phyloP scores from a whole-genome alignment of 1,140 invertebrate genomes.

The Sycobia sp. region DNA sequence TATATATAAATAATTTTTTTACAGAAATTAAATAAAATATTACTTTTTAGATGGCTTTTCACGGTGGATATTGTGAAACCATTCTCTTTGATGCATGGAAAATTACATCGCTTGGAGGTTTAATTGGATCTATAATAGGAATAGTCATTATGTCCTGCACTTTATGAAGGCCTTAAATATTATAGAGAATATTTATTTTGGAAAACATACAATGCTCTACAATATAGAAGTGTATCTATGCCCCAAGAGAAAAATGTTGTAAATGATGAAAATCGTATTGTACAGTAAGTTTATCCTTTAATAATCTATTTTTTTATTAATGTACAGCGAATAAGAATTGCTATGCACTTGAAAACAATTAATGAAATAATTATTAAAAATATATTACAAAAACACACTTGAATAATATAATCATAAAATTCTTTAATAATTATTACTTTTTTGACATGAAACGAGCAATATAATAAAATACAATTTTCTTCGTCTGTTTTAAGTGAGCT shows the following conservation, averaged over 20 bases:
- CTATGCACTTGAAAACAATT: no score
- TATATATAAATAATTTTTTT: no score
- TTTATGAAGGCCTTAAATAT: constrained; percentile 92
- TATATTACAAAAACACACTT: no score
- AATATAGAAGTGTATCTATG: constrained; percentile 74
- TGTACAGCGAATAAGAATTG: no score
- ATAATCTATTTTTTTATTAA: background rate
- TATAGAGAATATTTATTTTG: constrained; percentile 84
- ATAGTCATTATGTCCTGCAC: constrained; percentile 83
- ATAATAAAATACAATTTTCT: no score
- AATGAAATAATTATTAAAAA: no score
- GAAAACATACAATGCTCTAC: constrained; percentile 76
- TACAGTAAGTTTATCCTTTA: constrained; percentile 67
- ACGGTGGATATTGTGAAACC: constrained; percentile 74
- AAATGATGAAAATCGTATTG: constrained; percentile 71
- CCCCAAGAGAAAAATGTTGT: constrained; percentile 71
- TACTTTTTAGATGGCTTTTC: constrained; percentile 73
- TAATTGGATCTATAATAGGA: constrained; percentile 83
- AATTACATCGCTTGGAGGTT: constrained; percentile 71
- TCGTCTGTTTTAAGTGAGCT: no score
- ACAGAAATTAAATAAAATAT: no score
- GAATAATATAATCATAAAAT: no score
- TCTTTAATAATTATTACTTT: no score
- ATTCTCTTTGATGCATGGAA: constrained; percentile 83
- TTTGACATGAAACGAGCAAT: no score